Percentiles rank a stretch among this genome's conserved stretches.
Conservation (phyloP, 2,113 vertebrate genomes). For the Pelecanus crispus region DNA sequence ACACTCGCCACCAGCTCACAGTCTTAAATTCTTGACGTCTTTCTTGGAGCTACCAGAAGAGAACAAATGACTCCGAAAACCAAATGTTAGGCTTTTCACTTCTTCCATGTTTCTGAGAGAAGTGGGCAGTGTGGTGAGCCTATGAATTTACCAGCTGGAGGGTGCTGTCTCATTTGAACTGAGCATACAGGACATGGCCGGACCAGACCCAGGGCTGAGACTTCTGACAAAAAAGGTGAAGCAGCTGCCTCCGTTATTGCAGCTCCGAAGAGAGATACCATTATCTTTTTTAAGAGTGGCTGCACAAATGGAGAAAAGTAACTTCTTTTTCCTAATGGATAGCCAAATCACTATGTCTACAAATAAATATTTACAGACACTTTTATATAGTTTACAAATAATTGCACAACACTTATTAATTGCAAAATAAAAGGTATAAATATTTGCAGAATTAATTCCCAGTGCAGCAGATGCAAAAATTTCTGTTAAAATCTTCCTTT, state of each 20-base stretch:
- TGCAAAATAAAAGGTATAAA: neutral
- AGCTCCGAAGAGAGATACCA: neutral
- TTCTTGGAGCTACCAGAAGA: neutral
- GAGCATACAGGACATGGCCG: neutral
- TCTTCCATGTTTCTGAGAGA: neutral
- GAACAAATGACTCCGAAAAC: neutral
- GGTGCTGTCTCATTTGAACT: neutral
- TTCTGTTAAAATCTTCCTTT: neutral
- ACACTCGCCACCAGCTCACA: neutral
- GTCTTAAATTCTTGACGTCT: neutral
- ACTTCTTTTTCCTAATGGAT: neutral
- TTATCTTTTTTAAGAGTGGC: neutral
- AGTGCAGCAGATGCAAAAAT: neutral
- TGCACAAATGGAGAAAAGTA: neutral
- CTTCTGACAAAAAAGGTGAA: neutral
- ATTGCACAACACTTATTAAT: neutral
- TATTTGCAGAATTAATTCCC: neutral
- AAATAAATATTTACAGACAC: neutral
- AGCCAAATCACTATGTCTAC: neutral
- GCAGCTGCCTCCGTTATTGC: neutral
- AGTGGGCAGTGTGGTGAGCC: neutral
- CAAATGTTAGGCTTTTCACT: neutral
- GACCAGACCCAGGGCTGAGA: neutral
- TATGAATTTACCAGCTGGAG: neutral
- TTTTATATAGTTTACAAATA: neutral